Conservation (phyloP, 2,888 invertebrate genomes). For the Anticlea derivata region DNA sequence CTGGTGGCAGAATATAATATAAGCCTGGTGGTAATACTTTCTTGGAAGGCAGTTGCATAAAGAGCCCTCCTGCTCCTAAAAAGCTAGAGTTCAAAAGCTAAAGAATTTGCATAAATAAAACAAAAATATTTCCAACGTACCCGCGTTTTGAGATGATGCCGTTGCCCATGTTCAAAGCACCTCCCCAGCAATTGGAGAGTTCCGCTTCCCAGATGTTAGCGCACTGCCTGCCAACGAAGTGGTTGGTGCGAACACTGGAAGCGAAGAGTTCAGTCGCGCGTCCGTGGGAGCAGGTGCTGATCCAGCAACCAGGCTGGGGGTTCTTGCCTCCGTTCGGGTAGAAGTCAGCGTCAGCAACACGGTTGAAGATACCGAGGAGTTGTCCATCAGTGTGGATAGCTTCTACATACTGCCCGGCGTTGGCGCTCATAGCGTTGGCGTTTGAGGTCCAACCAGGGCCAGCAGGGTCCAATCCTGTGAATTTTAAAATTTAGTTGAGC, state of each 20-base stretch:
- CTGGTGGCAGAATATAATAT: too few species aligned
- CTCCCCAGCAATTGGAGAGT: constrained; percentile 46
- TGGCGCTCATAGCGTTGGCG: constrained; percentile 49
- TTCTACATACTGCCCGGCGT: constrained; percentile 62
- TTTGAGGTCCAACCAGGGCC: constrained; percentile 47
- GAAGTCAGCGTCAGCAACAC: constrained; percentile 60
- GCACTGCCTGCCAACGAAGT: constrained; percentile 56
- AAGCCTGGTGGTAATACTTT: too few species aligned
- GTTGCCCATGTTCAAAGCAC: constrained; percentile 56
- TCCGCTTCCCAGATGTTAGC: constrained; percentile 49
- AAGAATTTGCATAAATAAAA: too few species aligned
- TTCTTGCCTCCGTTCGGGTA: constrained; percentile 70
- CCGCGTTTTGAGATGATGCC: constrained; percentile 50
- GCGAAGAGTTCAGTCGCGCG: constrained; percentile 59
- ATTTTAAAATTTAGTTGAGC: too few species aligned
- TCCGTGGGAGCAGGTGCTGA: constrained; percentile 62
- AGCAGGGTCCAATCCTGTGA: constrained; percentile 65
- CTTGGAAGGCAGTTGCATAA: too few species aligned
- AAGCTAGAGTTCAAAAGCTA: too few species aligned
- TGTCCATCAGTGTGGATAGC: constrained; percentile 69
- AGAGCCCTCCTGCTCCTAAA: too few species aligned
- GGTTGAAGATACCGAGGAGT: constrained; percentile 58
- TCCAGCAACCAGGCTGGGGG: constrained; percentile 64
- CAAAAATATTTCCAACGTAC: constrained; percentile 40
- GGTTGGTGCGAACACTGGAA: constrained; percentile 55